Base-by-base conservation (phyloP, 1,140 invertebrate species). In the Drosophila truncata region DNA sequence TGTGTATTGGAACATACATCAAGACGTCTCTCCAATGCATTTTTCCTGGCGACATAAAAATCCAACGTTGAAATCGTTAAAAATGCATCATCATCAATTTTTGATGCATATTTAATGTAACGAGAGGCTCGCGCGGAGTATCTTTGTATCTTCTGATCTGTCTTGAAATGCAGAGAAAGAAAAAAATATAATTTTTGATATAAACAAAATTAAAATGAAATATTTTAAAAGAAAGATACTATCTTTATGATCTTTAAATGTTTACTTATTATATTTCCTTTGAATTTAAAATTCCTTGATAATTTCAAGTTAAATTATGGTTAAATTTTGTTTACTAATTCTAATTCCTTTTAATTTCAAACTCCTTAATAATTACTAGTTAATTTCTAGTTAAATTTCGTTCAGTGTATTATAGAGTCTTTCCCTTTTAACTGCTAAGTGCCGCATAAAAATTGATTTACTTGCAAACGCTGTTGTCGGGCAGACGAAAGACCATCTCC, bases 21-120 rank as follows among this genome's bases (percentile, higher is more conserved):
- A 79, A 60, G 33, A 27, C 84, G 84, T 74, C 73, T 47, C 78
- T 87, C 74, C 74, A 79, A 87, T 88, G 84, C 81, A 74, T 60
- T 72, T 59, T 71, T 41, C 47, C 47, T 60, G 73, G 74, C 37
- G 64, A 90, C 85, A 88, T 88, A 79, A 90, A 87, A 90, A 90
- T 90, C 78, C 75, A 35, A 78, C 58, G 72, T 81, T 71, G 78
- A 91, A 91, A 91, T 91, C 86, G 86, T 91, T 91, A 91, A 91
- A 91, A 91, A 91, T 91, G 87, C 87, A 91, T 91, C 86, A 91
- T 91, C 86, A 91, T 91, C 86, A 91, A 91, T 83, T 91, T 91
- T 91, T 91, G 82, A 86, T 90, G 85, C 85, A 90, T 90, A 90
- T 90, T 90, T 90, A 90, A 88, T 88, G 84, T 90, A 90, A 78